These are phyloP conservation scores for Loripinus fragilis DNA, from an alignment of 2,888 invertebrate species.

Conservation along the genomic window DNA sequence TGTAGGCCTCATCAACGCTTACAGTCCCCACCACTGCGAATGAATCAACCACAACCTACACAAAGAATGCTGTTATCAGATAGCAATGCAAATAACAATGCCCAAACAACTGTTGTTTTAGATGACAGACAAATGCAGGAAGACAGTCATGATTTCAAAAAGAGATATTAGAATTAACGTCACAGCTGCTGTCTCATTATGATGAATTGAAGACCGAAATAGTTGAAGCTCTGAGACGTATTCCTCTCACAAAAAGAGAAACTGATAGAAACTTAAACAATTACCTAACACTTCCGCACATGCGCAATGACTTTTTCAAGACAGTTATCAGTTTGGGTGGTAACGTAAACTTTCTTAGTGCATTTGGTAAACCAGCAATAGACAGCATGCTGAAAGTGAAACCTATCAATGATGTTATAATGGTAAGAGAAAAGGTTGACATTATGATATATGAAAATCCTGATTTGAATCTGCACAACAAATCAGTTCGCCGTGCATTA, in stretches of 20 bases:
- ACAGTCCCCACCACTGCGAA: no score
- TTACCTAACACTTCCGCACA: not conserved
- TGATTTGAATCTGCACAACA: no score
- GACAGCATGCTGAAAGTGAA: not conserved
- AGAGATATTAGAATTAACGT: no score
- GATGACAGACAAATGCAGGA: no score
- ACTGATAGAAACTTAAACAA: not conserved
- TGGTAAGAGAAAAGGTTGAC: not conserved
- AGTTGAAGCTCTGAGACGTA: not conserved
- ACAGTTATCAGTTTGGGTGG: not conserved
- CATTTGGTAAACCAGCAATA: not conserved
- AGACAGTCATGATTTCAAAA: no score
- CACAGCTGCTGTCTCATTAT: not conserved
- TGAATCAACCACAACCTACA: no score
- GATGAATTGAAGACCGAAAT: not conserved
- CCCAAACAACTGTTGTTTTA: no score
- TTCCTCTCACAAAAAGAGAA: not conserved
- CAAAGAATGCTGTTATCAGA: no score
- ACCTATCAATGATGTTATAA: not conserved
- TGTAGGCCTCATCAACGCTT: no score
- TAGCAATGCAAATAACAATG: no score
- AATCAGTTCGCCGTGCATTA: no score
- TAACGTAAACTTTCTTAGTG: not conserved
- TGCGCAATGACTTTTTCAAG: not conserved
- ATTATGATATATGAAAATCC: no score